Base-by-base conservation (phyloP, 2,888 invertebrate species). In the Eudemis profundana region DNA sequence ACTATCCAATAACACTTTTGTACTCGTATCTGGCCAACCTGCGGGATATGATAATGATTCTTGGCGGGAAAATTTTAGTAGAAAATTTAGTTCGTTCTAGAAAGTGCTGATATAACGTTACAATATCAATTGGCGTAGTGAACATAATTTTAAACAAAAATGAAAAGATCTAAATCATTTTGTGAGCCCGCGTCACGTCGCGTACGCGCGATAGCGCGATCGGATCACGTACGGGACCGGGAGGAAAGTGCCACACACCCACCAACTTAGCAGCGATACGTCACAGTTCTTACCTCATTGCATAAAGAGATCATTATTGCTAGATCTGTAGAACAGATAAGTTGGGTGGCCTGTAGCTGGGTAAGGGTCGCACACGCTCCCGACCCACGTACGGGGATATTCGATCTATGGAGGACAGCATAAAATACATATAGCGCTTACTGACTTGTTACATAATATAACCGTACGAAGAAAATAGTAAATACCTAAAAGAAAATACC, bases 121-220 rank as follows among this genome's bases (percentile, higher is more conserved):
- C 3, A 29, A 1, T 29, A n/a, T 21, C 14, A 15, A 33, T n/a
- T 2, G n/a, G n/a, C 12, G 2, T 12, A 10, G 15, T 51, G 19
- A 5, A 51, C 33, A 33, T 33, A 33, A 50, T 36, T 50, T 19
- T 19, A 50, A 4, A 50, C 19, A 50, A 17, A 17, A 36, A 23
- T 33, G 33, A 33, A 27, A 17, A 33, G 44, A 21, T 42, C 27
- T 44, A 53, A 50, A 54, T 46, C 65, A 53, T 66, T n/a, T 66
- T 50, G 60, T 23, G n/a, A 51, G 40, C 40, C 40, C n/a, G 42
- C 14, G 46, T 44, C 44, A 50, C 51, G 51, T 51, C 21, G 51
- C 21, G 42, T 14, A 19, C 27, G 57, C n/a, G 21, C 44, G 51
- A 61, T 61, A 51, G 44, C 19, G 15, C 51, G 51, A 61, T 61